Conservation (phyloP, 2,113 vertebrate genomes). For the Planiliza haematocheilus region DNA sequence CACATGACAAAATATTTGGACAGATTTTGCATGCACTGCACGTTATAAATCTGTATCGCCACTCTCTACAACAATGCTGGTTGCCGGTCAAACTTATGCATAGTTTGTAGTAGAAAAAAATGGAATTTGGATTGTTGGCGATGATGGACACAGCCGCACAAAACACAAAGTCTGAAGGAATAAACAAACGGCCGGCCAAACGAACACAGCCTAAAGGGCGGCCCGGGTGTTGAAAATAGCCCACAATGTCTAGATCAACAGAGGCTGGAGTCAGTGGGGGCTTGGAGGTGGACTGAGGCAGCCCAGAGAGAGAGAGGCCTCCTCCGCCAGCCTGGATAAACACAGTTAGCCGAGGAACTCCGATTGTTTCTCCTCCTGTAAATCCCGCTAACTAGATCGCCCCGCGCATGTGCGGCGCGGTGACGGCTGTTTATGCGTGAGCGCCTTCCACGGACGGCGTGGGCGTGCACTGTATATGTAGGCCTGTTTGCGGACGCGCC, state of each 20-base stretch:
- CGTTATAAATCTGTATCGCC: background rate
- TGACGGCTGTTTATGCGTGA: background rate
- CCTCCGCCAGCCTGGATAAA: constrained; percentile 37
- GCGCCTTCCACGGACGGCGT: background rate
- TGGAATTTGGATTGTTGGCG: background rate
- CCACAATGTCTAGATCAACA: constrained; percentile 39
- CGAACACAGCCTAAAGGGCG: background rate
- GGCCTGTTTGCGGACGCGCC: background rate
- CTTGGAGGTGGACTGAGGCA: constrained; percentile 5
- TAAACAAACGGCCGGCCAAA: background rate
- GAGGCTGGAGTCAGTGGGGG: constrained; percentile 40
- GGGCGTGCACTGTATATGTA: background rate
- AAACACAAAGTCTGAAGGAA: background rate
- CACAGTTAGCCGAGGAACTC: constrained; percentile 18
- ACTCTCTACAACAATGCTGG: background rate
- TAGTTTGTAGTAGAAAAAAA: background rate
- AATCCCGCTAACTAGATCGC: constrained; percentile 33
- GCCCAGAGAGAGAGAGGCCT: constrained; percentile 34
- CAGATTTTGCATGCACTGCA: background rate
- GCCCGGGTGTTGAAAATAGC: constrained; percentile 31
- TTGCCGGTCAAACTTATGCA: background rate
- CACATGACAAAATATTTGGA: constrained; percentile 5
- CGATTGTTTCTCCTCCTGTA: constrained; percentile 41
- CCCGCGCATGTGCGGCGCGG: constrained; percentile 9
- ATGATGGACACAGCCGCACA: background rate